Evolutionary conservation across 1,140 invertebrate species (phyloP).

Genomic region (Anoplophora glabripennis): DNA sequence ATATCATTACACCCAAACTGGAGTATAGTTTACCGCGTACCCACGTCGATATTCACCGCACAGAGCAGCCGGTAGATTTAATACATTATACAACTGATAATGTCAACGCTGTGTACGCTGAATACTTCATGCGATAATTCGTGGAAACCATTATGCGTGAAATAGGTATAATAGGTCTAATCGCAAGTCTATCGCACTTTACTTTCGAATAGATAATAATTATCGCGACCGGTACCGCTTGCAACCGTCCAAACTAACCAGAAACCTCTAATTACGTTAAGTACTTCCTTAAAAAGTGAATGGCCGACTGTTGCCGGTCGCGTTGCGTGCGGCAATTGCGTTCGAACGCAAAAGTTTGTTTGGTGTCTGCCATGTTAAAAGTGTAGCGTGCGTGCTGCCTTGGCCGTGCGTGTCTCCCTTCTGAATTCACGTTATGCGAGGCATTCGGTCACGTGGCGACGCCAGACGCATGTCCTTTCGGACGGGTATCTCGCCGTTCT

Average conservation of each 20-base stretch:
- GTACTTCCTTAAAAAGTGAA: conserved; percentile 1
- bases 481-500: too few relatives aligned
- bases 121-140: not conserved
- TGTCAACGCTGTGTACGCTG: too few relatives aligned
- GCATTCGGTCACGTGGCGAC: not conserved
- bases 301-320: conserved; percentile 2
- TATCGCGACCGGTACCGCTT: conserved; percentile 12
- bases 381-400: not conserved
- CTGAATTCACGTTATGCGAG: not conserved
- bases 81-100: too few relatives aligned
- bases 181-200: conserved; percentile 15
- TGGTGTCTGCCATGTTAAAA: conserved; percentile 1
- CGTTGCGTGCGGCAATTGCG: conserved; percentile 21
- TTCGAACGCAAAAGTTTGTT: not conserved
- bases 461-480: not conserved
- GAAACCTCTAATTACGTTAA: not conserved
- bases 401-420: not conserved
- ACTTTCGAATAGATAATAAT: conserved; percentile 14
- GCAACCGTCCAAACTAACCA: conserved; percentile 1
- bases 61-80: too few relatives aligned
- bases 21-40: too few relatives aligned
- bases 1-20: too few relatives aligned
- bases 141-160: conserved; percentile 17
- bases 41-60: too few relatives aligned
- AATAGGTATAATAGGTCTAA: conserved; percentile 13